A percentile compares a stretch with the other conserved stretches of the same genome.
phyloP scores from a whole-genome alignment of 2,797 vertebrate species.

The Sebastes reedi region DNA sequence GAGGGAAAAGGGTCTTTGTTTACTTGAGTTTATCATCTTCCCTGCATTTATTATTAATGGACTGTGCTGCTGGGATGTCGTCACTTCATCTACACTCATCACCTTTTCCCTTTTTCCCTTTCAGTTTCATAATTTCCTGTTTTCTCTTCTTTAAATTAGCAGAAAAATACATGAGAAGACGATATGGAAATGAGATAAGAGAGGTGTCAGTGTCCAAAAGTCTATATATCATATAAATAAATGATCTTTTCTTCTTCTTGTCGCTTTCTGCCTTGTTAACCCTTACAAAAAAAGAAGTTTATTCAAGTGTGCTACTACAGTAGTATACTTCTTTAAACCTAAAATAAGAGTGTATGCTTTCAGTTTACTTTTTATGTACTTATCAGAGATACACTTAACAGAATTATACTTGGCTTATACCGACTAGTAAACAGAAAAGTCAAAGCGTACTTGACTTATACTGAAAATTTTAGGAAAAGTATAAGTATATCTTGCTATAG shows the following conservation, averaged over 20 bases:
- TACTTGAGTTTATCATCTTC: slow-evolving; percentile 10
- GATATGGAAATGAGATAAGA: background rate
- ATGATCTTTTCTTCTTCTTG: background rate
- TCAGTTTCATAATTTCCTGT: background rate
- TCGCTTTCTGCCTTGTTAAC: background rate
- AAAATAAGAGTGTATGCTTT: no score
- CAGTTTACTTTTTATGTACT: no score
- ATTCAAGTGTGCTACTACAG: no score
- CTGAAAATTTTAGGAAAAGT: no score
- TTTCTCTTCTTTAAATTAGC: background rate
- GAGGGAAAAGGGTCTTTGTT: background rate
- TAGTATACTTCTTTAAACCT: no score
- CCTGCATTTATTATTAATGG: background rate
- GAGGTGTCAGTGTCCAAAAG: background rate
- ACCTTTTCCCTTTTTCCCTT: background rate
- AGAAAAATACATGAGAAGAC: background rate
- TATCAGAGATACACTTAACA: no score
- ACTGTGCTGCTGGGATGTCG: background rate
- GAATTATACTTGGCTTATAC: no score
- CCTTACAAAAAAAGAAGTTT: no score
- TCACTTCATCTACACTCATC: background rate
- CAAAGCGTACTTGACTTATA: no score
- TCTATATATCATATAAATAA: background rate
- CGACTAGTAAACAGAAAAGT: no score
- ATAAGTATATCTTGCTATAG: no score